phyloP scores from a whole-genome alignment of 1,140 invertebrate genomes.

The Lerema accius region DNA sequence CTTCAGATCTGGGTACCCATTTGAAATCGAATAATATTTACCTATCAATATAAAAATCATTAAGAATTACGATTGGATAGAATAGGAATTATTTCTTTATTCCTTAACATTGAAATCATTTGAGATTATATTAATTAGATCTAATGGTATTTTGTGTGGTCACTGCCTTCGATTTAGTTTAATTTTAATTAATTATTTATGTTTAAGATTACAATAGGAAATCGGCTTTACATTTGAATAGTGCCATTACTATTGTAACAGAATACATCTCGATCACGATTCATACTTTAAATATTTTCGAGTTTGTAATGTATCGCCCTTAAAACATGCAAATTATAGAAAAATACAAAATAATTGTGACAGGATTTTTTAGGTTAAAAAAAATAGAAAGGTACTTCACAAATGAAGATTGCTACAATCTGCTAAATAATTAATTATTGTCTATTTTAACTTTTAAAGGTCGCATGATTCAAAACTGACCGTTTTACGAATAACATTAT shows the following conservation, averaged over 20 bases:
- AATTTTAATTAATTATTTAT: no score
- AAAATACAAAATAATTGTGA: no score
- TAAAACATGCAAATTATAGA: neutral
- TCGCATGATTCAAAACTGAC: no score
- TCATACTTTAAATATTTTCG: conserved; percentile 2
- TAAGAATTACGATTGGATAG: no score
- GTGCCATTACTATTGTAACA: conserved; percentile 2
- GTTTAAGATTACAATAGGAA: conserved; percentile 3
- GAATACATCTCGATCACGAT: conserved; percentile 12
- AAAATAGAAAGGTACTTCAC: no score
- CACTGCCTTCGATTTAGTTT: no score
- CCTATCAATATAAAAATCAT: neutral
- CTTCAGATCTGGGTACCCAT: neutral
- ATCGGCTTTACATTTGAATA: conserved; percentile 6
- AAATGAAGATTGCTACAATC: no score
- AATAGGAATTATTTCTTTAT: neutral
- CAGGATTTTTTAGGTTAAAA: no score
- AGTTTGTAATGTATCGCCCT: conserved; percentile 13
- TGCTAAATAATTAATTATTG: neutral
- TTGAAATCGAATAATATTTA: neutral
- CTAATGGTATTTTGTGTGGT: no score
- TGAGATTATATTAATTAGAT: no score
- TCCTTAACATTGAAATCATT: no score
- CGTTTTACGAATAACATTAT: no score
- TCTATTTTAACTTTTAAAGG: neutral